Evolutionary conservation across 2,113 vertebrate genomes (phyloP).

Genomic region (Dasyornis broadbenti): DNA sequence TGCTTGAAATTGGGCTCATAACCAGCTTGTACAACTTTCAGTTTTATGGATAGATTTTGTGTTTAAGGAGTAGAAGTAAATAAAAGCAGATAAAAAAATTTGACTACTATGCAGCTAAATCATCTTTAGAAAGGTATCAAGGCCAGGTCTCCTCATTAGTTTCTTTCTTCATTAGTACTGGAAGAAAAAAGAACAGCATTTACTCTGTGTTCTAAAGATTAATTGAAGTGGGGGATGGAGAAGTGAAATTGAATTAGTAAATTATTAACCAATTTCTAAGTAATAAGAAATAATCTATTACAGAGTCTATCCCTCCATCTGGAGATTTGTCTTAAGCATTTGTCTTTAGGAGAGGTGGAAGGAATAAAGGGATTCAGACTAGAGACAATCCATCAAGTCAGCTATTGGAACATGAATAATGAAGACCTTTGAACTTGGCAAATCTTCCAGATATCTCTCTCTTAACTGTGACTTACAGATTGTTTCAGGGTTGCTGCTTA

Average conservation of each 20-base stretch:
- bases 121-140: slow-evolving; percentile 20
- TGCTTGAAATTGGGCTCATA: not conserved
- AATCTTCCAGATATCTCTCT: not conserved
- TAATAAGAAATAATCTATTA: slow-evolving; percentile 63
- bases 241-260: slow-evolving; percentile 55
- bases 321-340: slow-evolving; percentile 46
- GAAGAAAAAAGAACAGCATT: slow-evolving; percentile 52
- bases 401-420: slow-evolving; percentile 22
- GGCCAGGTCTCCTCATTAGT: slow-evolving; percentile 25
- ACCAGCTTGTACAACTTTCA: not conserved
- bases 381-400: slow-evolving; percentile 37
- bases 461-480: not conserved
- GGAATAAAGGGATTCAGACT: not conserved
- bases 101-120: not conserved
- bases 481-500: not conserved
- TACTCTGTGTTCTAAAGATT: slow-evolving; percentile 47
- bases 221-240: slow-evolving; percentile 30
- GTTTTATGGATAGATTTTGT: not conserved
- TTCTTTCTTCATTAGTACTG: slow-evolving; percentile 32
- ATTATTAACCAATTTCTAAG: slow-evolving; percentile 62
- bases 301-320: not conserved
- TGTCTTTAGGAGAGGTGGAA: slow-evolving; percentile 27
- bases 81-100: not conserved
- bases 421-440: slow-evolving; percentile 49
- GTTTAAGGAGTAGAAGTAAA: slow-evolving; percentile 18